Conservation (phyloP, 2,888 invertebrate species). For the Lepidocyrtinus sp. region DNA sequence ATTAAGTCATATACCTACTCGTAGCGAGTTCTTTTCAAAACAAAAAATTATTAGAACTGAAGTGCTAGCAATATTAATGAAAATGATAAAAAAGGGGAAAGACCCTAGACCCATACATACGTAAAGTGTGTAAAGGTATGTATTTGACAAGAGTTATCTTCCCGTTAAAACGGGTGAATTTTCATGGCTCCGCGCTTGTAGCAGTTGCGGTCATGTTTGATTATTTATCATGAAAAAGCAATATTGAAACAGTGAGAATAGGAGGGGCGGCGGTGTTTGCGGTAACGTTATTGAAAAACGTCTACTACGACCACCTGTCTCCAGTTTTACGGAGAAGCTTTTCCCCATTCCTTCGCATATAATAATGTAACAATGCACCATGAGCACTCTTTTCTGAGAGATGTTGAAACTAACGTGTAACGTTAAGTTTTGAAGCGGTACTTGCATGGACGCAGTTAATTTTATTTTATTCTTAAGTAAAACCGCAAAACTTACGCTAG, state of each 20-base stretch:
- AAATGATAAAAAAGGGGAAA: slow-evolving; percentile 29
- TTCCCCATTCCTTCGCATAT: too few relatives aligned
- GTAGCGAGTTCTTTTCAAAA: background rate
- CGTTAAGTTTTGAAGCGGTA: background rate
- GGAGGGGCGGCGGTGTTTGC: slow-evolving; percentile 6
- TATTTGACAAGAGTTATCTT: background rate
- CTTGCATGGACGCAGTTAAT: background rate
- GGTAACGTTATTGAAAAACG: slow-evolving; percentile 8
- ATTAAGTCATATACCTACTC: background rate
- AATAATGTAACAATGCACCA: background rate
- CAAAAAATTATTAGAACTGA: slow-evolving; percentile 10
- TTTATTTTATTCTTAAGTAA: background rate
- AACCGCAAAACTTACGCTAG: slow-evolving; percentile 6
- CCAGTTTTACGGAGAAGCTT: slow-evolving; percentile 1
- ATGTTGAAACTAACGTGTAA: background rate
- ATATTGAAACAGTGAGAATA: slow-evolving; percentile 15
- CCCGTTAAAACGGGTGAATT: background rate
- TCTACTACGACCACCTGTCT: slow-evolving; percentile 13
- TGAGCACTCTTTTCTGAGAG: background rate
- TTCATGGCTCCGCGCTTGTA: background rate
- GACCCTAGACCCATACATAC: background rate
- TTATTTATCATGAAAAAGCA: slow-evolving; percentile 45
- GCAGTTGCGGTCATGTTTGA: slow-evolving; percentile 37
- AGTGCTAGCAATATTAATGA: slow-evolving; percentile 23
- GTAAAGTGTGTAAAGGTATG: background rate